Evolutionary conservation across 2,113 vertebrate species (phyloP).

Genomic region (Cottus gobio): DNA sequence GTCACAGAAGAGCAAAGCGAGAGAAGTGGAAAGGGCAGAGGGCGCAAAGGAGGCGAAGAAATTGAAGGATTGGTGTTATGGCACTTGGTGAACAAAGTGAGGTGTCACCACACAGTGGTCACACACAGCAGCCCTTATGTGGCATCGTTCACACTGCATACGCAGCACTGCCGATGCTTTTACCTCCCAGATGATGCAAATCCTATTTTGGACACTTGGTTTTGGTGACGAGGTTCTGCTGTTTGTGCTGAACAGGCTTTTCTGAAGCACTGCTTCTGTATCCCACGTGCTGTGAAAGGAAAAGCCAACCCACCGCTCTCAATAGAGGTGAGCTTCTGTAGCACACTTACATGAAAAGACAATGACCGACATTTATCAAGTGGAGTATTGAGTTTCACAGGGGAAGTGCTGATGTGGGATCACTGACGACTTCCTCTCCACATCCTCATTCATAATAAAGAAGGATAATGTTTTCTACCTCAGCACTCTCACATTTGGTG

Average conservation of each 20-base stretch:
- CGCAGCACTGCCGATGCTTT: conserved; percentile 12
- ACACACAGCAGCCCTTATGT: conserved; percentile 47
- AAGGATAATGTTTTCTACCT: conserved; percentile 44
- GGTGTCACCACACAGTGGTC: conserved; percentile 62
- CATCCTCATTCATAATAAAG: conserved; percentile 68
- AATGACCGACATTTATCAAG: conserved; percentile 68
- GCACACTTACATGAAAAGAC: conserved; percentile 45
- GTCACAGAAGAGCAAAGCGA: conserved; percentile 11
- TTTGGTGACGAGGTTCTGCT: conserved; percentile 59
- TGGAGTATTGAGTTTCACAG: conserved; percentile 56
- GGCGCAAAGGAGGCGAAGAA: background rate
- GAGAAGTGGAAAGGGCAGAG: conserved; percentile 5
- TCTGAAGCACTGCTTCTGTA: conserved; percentile 33
- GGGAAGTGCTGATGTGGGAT: conserved; percentile 64
- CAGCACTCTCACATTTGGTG: conserved; percentile 34
- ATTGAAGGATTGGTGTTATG: conserved; percentile 12
- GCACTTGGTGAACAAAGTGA: conserved; percentile 29
- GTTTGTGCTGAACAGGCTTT: conserved; percentile 64
- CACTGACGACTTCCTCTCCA: conserved; percentile 56
- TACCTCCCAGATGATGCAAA: conserved; percentile 58
- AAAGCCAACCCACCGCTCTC: conserved; percentile 18
- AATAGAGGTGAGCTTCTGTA: conserved; percentile 37
- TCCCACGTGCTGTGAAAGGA: conserved; percentile 19
- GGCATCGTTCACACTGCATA: conserved; percentile 77
- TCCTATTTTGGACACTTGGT: conserved; percentile 54